Evolutionary conservation across 2,113 vertebrate species (phyloP).

Genomic region (Potamarius usumacintae): DNA sequence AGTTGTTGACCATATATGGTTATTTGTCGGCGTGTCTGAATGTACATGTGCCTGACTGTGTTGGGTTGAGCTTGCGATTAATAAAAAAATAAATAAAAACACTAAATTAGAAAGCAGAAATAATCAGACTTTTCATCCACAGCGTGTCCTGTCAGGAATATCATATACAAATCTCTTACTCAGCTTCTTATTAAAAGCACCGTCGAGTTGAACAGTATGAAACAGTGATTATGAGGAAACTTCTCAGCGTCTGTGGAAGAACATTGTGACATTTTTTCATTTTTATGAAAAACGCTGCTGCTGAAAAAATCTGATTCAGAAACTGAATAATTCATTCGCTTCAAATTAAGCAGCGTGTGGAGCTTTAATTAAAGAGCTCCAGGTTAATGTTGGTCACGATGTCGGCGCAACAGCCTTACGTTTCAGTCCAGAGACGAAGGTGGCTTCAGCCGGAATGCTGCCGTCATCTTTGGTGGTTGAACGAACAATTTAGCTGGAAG

Average conservation of each 20-base stretch:
- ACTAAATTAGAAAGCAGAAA: background rate
- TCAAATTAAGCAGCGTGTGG: background rate
- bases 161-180: background rate
- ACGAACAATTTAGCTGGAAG: no score
- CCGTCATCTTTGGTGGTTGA: no score
- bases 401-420: background rate
- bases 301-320: background rate
- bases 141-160: background rate
- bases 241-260: background rate
- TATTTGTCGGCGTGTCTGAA: background rate
- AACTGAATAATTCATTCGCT: background rate
- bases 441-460: background rate
- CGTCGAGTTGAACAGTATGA: background rate
- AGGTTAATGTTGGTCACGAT: background rate
- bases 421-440: background rate
- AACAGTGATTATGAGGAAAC: background rate
- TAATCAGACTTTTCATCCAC: background rate
- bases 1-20: background rate
- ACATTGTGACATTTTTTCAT: background rate
- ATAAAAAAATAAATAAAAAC: background rate
- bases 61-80: background rate
- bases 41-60: background rate
- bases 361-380: slow-evolving; percentile 12
- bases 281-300: background rate
- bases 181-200: background rate